Base-by-base conservation (phyloP, 2,113 vertebrate species). In the Pseudorhombus dupliciocellatus region DNA sequence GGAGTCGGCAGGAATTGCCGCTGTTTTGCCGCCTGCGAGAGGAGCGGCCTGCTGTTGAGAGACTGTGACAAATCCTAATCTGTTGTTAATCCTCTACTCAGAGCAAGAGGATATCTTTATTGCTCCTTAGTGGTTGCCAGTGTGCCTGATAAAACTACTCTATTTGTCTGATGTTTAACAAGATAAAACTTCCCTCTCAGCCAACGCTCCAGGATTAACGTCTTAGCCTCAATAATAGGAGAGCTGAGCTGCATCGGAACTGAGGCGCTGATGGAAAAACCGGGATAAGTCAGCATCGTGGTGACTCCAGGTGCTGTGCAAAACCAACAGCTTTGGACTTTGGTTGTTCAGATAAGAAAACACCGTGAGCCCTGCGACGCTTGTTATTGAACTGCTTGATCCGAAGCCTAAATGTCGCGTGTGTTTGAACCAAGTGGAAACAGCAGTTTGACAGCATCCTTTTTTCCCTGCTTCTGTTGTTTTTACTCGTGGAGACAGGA, bases 21-120 rank as follows among this genome's bases (percentile, higher is more conserved):
- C 55, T 34, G 20, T 51, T 9, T 31, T 70, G 66, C 53, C 56
- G 73, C 40, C 66, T 28, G 63, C 57, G 60, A 54, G 71, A 80
- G 62, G 61, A 70, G 60, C 44, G 46, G 73, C 64, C 60, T 66
- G 58, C 70, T 78, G 77, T 78, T 83, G 55, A 71, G 79, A 54
- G 73, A 74, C 71, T 44, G 64, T 81, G 76, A 84, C 83, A 83
- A 82, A 84, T 66, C 21, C 31, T 89, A 84, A 90, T 86, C 84
- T 84, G 73, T 22, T 74, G 73, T 66, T 86, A 91, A 90, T 84
- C 89, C 84, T 77, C 81, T 66, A 60, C 66, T 84, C 52, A 52
- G 73, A 79, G 79, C 77, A 64, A 62, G 80, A 83, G 56, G 73
- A 80, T 73, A 66, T 76, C 66, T 75, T 26, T 69, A 12, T 67